Base-by-base conservation (phyloP, 2,113 vertebrate species). In the Epinephelus moara region DNA sequence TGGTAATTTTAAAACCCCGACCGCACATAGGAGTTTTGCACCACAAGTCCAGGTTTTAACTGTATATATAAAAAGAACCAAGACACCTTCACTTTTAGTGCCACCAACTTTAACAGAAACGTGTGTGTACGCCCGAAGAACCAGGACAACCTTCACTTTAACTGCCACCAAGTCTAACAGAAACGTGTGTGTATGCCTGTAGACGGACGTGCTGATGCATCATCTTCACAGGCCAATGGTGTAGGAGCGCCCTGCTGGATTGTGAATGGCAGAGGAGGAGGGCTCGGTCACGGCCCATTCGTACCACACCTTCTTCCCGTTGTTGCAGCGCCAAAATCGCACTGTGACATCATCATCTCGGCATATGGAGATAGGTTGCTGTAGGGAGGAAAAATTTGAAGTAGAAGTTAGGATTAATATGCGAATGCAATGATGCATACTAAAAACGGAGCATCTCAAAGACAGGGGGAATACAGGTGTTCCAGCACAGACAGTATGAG, bases 271-370 rank as follows among this genome's bases (percentile, higher is more conserved):
- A 2, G 97, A 98, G 86, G 96, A 97, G 72, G 92, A 90, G 0
- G 97, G 97, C 60, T 98, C 95, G 0, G 97, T 97, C 88, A 98
- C 97, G 0, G 97, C 97, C 97, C 97, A 98, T 84, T 98, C 97
- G 8, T 98, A 98, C 97, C 97, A 98, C 70, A 98, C 97, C 88
- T 98, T 98, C 95, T 97, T 97, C 82, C 96, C 96, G 19, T 95
- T 98, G 94, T 97, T 97, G 94, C 96, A 97, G 88, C 97, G 94
- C 97, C 97, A 98, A 93, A 98, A 98, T 57, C 96, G 94, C 78
- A 97, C 96, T 1, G 95, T 93, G 82, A 98, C 95, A 6, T 94
- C 93, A 40, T 97, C 95, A 1, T 96, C 96, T 14, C 95, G 94
- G 11, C 93, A 93, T 49, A 98, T 82, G 0, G 94, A 88, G 85